Base-by-base conservation (phyloP, 1,140 invertebrate species). In the Solen grandis region DNA sequence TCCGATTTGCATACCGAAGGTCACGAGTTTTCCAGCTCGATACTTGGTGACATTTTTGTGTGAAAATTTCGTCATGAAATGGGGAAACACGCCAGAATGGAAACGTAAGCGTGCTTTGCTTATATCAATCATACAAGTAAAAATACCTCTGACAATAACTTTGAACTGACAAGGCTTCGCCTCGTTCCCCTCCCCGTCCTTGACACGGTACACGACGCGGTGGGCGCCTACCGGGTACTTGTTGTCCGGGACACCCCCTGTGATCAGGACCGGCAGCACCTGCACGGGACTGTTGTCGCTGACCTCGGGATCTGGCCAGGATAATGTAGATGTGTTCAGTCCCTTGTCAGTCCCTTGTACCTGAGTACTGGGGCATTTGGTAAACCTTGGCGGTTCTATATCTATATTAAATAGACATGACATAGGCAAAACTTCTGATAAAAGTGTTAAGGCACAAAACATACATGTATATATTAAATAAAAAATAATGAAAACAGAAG, bases 111-210 rank as follows among this genome's bases (percentile, higher is more conserved):
- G 19, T 10, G 19, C 19, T 46, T 46, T 19, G 19, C n/a, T n/a
- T n/a, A n/a, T n/a, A n/a, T n/a, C n/a, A n/a, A n/a, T n/a, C n/a
- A n/a, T n/a, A n/a, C n/a, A n/a, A n/a, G n/a, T n/a, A n/a, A n/a
- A n/a, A n/a, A 41, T 41, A 75, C 72, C 72, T 75, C 72, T 0
- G 2, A 75, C 72, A 46, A 75, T 63, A n/a, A 75, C 55, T 5
- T 5, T 31, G 46, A 75, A 75, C 27, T 31, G 14, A 27, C 72
- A 75, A 33, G 55, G 3, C 1, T 19, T n/a, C 10, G 54, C 72
- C 1, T 5, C 19, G 29, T 75, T 75, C 10, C 72, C 72, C 0
- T 29, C 57, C 2, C 16, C 41, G 46, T 75, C 72, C 19, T n/a
- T 29, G 4, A 41, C 72, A 14, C 72, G 38, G 35, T 62, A 75